Evolutionary conservation across 1,140 invertebrate genomes (phyloP).

Genomic region (Neodiprion pinetum): DNA sequence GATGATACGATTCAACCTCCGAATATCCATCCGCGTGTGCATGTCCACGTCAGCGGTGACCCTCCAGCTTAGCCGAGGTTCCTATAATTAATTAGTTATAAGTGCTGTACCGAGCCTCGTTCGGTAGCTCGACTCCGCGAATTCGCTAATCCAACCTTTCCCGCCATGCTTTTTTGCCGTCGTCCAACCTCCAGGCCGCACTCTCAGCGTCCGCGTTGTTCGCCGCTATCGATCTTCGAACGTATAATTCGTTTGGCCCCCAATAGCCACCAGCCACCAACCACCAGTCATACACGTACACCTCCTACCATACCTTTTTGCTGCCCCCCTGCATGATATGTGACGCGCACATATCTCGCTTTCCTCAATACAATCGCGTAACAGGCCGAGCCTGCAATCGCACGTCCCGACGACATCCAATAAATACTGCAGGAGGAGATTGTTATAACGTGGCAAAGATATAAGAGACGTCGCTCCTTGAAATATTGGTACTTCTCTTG

Average conservation of each 20-base stretch:
- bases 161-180: not conserved
- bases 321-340: constrained; percentile 23
- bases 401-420: constrained; percentile 16
- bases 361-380: constrained; percentile 20
- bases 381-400: constrained; percentile 11
- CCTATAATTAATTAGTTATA: constrained; percentile 14
- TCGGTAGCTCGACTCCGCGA: not conserved
- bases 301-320: constrained; percentile 11
- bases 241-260: constrained; percentile 9
- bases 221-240: constrained; percentile 11
- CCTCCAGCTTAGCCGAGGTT: not conserved
- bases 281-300: too few species aligned
- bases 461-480: not conserved
- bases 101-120: not conserved
- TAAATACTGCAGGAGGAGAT: constrained; percentile 26
- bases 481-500: too few species aligned
- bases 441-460: constrained; percentile 11
- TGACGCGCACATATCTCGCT: constrained; percentile 27
- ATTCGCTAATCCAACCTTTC: constrained; percentile 1
- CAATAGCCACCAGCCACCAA: too few species aligned
- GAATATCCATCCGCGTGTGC: not conserved
- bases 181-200: not conserved
- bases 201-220: not conserved
- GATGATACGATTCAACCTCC: too few species aligned
- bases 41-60: not conserved